Percentiles rank a stretch among this genome's conserved stretches.
Evolutionary conservation across 2,888 invertebrate species (phyloP).

Genomic region (Drosophila birchii): DNA sequence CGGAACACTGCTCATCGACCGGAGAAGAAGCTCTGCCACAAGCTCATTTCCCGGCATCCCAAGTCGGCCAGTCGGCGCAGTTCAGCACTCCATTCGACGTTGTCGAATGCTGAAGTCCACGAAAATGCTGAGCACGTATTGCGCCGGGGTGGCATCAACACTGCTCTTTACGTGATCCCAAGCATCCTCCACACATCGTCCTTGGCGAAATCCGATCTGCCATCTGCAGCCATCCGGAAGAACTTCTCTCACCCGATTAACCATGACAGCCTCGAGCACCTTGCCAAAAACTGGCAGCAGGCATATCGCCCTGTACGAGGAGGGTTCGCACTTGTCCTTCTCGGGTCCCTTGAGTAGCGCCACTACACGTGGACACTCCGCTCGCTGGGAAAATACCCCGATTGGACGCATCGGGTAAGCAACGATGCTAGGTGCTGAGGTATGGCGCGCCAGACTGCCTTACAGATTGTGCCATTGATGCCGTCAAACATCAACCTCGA

Average conservation of each 20-base stretch:
- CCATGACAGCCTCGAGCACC: slow-evolving; percentile 37
- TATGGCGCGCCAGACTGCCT: slow-evolving; percentile 26
- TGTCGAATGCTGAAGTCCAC: slow-evolving; percentile 1
- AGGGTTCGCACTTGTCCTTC: too few species aligned
- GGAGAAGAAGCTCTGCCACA: neutral
- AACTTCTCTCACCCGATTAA: slow-evolving; percentile 12
- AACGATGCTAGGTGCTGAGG: slow-evolving; percentile 5
- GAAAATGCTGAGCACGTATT: slow-evolving; percentile 5
- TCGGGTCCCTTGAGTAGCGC: too few species aligned
- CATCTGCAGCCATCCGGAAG: slow-evolving; percentile 6
- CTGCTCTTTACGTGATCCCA: slow-evolving; percentile 18
- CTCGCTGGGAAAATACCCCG: slow-evolving; percentile 5
- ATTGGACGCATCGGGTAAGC: neutral
- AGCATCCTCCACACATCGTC: slow-evolving; percentile 34
- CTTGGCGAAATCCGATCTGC: slow-evolving; percentile 10
- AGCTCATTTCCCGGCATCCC: neutral
- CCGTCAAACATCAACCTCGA: slow-evolving; percentile 8
- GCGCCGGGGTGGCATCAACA: slow-evolving; percentile 16
- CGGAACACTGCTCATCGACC: slow-evolving; percentile 14
- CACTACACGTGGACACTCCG: too few species aligned
- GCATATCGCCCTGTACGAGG: too few species aligned
- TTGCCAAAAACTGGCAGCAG: too few species aligned
- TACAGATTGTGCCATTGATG: slow-evolving; percentile 29
- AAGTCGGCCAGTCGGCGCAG: neutral
- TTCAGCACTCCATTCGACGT: neutral